Percentiles rank a stretch among this genome's conserved stretches.
Evolutionary conservation across 1,140 invertebrate genomes (phyloP).

Genomic region (Pectinophora gossypiella): DNA sequence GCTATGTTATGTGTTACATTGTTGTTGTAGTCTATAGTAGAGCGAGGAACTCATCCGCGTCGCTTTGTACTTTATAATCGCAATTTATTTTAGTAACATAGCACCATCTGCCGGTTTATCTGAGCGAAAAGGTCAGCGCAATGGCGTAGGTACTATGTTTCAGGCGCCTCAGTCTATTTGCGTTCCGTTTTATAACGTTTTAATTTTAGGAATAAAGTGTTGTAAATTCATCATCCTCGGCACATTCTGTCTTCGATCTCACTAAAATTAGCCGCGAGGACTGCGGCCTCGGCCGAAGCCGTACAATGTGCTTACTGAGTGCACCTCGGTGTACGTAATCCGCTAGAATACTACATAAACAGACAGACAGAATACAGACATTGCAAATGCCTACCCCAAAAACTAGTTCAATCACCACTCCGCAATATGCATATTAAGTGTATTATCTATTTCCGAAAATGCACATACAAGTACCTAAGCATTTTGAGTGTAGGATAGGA

Average conservation of each 20-base stretch:
- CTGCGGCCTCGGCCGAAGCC: background rate
- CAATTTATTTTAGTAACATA: background rate
- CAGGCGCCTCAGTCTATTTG: background rate
- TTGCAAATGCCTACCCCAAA: no score
- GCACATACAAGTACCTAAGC: no score
- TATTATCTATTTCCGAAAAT: no score
- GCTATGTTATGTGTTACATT: no score
- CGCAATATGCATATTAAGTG: no score
- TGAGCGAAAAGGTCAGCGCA: background rate
- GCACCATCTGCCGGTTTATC: background rate
- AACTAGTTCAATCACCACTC: no score
- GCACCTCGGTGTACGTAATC: background rate
- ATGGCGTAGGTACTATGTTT: background rate
- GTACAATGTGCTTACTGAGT: slow-evolving; percentile 1
- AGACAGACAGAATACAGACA: no score
- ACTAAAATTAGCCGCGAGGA: background rate
- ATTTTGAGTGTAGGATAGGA: no score
- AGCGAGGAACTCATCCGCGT: background rate
- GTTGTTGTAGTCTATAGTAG: no score
- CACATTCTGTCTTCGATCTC: background rate
- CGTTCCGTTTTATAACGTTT: background rate
- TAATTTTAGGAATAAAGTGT: background rate
- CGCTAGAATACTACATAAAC: no score
- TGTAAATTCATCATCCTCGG: background rate
- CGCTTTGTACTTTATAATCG: background rate